Base-by-base conservation (phyloP, 2,888 invertebrate genomes). In the Nemoura dubitans region DNA sequence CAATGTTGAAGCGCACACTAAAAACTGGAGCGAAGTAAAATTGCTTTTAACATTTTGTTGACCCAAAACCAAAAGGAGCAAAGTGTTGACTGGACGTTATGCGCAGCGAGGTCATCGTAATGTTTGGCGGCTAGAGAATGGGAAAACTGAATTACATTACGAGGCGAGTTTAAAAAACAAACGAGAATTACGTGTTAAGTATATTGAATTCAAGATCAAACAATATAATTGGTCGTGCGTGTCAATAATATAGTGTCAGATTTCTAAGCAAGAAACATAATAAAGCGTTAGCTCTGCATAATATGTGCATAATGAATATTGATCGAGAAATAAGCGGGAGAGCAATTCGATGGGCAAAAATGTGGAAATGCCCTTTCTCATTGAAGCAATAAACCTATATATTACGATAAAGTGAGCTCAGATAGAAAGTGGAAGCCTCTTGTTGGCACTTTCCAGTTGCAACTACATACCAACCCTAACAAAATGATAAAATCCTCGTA, bases 161-260 rank as follows among this genome's bases (percentile, higher is more conserved):
- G n/a, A n/a, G 59, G 16, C 59, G 59, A 21, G 59, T 16, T 2
- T 7, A 14, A 21, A 21, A 59, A 59, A 59, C 3, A 59, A 59
- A 59, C 2, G 59, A 7, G 3, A 7, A 1, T 59, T 16, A 59
- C 59, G 59, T 59, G 59, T 21, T 59, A 59, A 59, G 59, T 59
- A 36, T 36, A 59, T 59, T 59, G 59, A 59, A 59, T 59, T 59
- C 59, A 59, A 59, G 21, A 59, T 59, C 59, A 59, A 59, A 59
- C 10, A 6, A 7, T 16, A 59, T 59, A 59, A 59, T 59, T 59
- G 59, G 59, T 59, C 59, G 59, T 59, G 59, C 59, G 59, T 59
- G 59, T 59, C 2, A 21, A 21, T 59, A 59, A 59, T 21, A 59
- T 21, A 59, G 59, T 59, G 10, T 59, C 59, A 59, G 59, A 59